phyloP scores from a whole-genome alignment of 2,888 invertebrate genomes.

The Eupelmus urozonus region DNA sequence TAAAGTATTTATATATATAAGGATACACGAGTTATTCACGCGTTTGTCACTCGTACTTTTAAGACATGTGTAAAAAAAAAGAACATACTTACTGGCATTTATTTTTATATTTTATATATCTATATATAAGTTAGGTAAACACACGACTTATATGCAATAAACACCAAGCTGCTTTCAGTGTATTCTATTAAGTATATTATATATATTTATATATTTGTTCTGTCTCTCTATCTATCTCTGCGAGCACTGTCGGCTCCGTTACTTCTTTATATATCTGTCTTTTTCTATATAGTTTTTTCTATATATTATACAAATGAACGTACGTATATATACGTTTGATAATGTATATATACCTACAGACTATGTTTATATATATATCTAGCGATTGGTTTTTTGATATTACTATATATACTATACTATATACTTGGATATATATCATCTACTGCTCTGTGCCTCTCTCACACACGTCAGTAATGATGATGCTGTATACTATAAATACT shows the following conservation, averaged over 20 bases:
- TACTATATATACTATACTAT: slow-evolving; percentile 60
- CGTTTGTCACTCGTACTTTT: slow-evolving; percentile 38
- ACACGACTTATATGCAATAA: slow-evolving; percentile 68
- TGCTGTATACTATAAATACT: slow-evolving; percentile 57
- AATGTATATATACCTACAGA: slow-evolving; percentile 60
- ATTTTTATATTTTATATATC: slow-evolving; percentile 54
- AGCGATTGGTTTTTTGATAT: slow-evolving; percentile 45
- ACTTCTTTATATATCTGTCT: slow-evolving; percentile 68
- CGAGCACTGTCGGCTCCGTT: slow-evolving; percentile 69
- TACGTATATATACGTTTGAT: slow-evolving; percentile 37
- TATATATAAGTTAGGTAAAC: slow-evolving; percentile 61
- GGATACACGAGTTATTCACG: slow-evolving; percentile 27
- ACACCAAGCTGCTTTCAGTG: slow-evolving; percentile 77
- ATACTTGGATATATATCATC: slow-evolving; percentile 61
- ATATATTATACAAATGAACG: slow-evolving; percentile 41
- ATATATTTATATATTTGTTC: slow-evolving; percentile 65
- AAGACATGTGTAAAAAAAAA: slow-evolving; percentile 36
- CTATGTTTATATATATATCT: slow-evolving; percentile 65
- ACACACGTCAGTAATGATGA: slow-evolving; percentile 57
- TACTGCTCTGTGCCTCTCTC: slow-evolving; percentile 34
- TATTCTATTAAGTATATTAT: slow-evolving; percentile 70
- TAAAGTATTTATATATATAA: neutral
- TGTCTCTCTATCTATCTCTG: slow-evolving; percentile 62
- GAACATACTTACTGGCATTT: slow-evolving; percentile 46
- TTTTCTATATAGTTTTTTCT: slow-evolving; percentile 65